Conservation (phyloP, 2,113 vertebrate species). For the Todiramphus saurophagus region DNA sequence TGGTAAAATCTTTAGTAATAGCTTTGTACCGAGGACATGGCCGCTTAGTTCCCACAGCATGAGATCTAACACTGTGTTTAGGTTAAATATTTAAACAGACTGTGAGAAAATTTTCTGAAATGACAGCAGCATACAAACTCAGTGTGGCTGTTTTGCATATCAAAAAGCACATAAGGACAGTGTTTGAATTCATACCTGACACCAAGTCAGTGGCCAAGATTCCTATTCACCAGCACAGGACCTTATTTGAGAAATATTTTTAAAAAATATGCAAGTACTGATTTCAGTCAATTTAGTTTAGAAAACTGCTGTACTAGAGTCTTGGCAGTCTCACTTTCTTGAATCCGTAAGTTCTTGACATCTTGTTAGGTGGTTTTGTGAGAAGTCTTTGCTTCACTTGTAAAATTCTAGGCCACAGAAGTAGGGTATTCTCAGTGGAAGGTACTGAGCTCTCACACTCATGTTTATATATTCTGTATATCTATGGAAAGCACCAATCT, state of each 20-base stretch:
- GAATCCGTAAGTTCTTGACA: neutral
- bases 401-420: neutral
- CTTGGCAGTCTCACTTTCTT: neutral
- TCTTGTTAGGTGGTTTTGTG: neutral
- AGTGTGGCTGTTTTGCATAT: neutral
- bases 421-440: neutral
- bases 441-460: neutral
- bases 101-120: neutral
- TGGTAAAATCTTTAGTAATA: neutral
- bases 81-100: neutral
- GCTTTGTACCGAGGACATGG: neutral
- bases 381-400: neutral
- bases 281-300: neutral
- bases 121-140: neutral
- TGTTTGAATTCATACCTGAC: neutral
- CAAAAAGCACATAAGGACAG: neutral
- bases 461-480: neutral
- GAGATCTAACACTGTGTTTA: neutral
- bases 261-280: neutral
- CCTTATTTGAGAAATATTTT: neutral
- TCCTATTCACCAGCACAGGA: neutral
- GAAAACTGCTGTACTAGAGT: neutral
- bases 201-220: neutral
- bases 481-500: neutral
- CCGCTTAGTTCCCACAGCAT: neutral